Evolutionary conservation across 2,113 vertebrate species (phyloP), one percentile per base, ranked within the genome.

Genomic region (Echinops telfairi): DNA sequence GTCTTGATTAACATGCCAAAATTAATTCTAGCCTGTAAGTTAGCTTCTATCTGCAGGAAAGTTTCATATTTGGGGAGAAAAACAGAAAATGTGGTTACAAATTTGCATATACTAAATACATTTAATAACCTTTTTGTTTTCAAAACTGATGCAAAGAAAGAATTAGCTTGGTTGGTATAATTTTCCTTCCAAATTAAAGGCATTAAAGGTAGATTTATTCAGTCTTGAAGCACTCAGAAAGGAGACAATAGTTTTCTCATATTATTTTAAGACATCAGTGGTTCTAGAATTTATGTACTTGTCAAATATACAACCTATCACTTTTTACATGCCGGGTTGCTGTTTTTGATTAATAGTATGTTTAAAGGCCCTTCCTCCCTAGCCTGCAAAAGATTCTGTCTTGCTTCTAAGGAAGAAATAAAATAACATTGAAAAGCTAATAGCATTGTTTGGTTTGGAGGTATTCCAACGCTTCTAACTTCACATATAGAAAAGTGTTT

Each of bases 401-500:
- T 82, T 95, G 95, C 16, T 77, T 86, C 10, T 3, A 91, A 94
- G n/a, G 11, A 80, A 83, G 43, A 91, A 92, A 78, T 88, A 22
- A 94, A 86, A 80, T 66, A 19, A 79, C 68, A 68, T 43, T 47
- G 90, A 75, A 93, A 94, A 81, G 75, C 2, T 16, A 90, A 38
- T 70, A 58, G 17, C 3, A 38, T 57, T 94, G 77, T 83, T 87
- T 90, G 64, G 16, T 83, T 92, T 95, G 23, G 86, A 91, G 76
- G n/a, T 77, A 83, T 64, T 62, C 75, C 84, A 78, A 93, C 83
- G 64, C 73, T 76, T 90, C 27, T 90, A 71, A 60, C 4, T 95
- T 96, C 33, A 88, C 33, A 79, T 93, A 88, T 86, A 70, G 60
- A 83, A 95, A 95, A 95, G 53, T 92, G 73, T 90, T 2, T 90